Evolutionary conservation across 1,140 invertebrate genomes (phyloP), one percentile per base, ranked within the genome.

Genomic region (Achatina immaculata): DNA sequence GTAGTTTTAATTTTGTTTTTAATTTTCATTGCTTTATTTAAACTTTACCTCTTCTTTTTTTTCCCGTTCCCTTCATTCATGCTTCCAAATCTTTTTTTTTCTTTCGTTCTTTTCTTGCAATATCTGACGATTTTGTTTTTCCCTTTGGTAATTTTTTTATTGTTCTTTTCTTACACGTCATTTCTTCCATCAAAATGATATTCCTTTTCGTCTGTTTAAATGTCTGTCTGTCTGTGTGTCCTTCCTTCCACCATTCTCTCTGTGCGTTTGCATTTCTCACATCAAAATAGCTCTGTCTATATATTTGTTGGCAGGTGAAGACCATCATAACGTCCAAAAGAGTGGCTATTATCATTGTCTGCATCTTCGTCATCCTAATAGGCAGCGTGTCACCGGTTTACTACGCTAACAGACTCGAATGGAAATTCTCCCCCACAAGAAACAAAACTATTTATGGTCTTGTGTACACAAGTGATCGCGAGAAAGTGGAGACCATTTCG

Each of bases 391-490:
- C 68, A 24, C 68, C 68, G 4, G 68, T 43, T 0, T 69, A 69
- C 40, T 69, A 69, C 68, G 42, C 36, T 28, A 69, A 43, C 68
- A 40, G 68, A n/a, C 40, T 69, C 1, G 36, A 69, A 42, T 28
- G 38, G 68, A 43, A 42, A 21, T 69, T 42, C 21, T 69, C 40
- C 3, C 36, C 7, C 6, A 28, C 38, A 69, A 40, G 36, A 19
- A 69, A 69, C 68, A 69, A 40, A 69, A 40, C 68, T 0, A 40
- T 69, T 43, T 9, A 19, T 40, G 68, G 68, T 7, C 40, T 69
- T 42, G 68, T 40, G 1, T 69, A 42, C 36, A 40, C 68, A 69
- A 21, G 21, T n/a, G 68, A 69, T n/a, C 68, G 68, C 24, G 68
- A n/a, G 19, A 2, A 69, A 40, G 68, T 69, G 14, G 68, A 69